Percentiles rank a stretch among this genome's conserved stretches.
phyloP scores from a whole-genome alignment of 2,113 vertebrate species.

The Halcyon senegalensis region DNA sequence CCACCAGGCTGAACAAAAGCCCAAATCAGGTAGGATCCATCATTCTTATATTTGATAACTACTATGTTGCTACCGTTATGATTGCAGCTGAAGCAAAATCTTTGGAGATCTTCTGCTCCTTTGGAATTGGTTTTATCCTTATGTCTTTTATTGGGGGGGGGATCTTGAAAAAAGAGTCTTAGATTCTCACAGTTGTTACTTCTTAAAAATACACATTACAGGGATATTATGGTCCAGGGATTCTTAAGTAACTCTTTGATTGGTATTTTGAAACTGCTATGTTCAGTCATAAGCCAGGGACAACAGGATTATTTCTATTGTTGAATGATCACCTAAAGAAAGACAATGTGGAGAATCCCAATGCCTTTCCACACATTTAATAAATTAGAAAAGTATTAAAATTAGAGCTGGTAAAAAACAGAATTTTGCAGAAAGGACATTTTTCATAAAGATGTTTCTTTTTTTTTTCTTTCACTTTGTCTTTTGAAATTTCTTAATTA shows the following conservation, averaged over 20 bases:
- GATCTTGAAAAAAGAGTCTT: neutral
- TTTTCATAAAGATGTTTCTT: neutral
- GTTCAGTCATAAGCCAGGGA: neutral
- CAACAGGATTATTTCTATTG: neutral
- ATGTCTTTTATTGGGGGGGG: neutral
- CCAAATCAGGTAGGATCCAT: constrained; percentile 81
- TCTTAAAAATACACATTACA: neutral
- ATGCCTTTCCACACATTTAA: neutral
- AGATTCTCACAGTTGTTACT: neutral
- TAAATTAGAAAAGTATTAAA: neutral
- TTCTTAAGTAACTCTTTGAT: neutral
- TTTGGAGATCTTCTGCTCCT: neutral
- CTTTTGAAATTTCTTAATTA: no score
- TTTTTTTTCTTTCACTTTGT: neutral
- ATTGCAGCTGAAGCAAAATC: neutral
- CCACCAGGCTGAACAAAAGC: constrained; percentile 86
- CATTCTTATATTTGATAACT: neutral
- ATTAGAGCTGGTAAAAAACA: neutral
- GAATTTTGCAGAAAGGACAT: neutral
- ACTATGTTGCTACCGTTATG: neutral
- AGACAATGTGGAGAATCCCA: neutral
- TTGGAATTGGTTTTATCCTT: neutral
- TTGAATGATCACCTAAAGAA: neutral
- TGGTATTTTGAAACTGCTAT: neutral
- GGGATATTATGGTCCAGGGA: neutral